Conservation (phyloP, 1,140 invertebrate genomes). For the Ephestia elutella region DNA sequence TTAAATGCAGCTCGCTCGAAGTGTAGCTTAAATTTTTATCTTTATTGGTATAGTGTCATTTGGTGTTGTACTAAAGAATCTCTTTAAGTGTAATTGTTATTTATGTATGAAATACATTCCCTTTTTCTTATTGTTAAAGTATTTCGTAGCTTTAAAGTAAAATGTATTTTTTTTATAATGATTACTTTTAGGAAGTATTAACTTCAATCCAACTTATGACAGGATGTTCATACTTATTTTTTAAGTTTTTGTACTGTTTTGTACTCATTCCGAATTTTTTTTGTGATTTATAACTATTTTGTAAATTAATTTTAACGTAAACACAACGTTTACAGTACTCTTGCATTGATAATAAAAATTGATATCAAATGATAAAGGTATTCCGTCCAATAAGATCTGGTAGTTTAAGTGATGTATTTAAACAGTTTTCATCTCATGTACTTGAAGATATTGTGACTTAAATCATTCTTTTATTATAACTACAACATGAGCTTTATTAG, state of each 20-base stretch:
- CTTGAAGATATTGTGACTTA: not conserved
- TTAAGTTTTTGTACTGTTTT: constrained; percentile 1
- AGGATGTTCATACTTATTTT: not conserved
- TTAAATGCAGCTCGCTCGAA: too few species aligned
- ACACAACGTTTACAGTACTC: not conserved
- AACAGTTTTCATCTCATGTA: not conserved
- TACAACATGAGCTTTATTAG: constrained; percentile 63
- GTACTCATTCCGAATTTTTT: not conserved
- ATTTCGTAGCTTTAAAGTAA: constrained; percentile 33
- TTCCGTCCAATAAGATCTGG: not conserved
- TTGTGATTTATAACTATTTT: not conserved
- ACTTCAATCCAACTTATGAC: not conserved
- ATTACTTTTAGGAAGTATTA: not conserved
- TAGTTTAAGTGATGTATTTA: not conserved
- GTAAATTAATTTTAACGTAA: not conserved
- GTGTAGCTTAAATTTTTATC: too few species aligned
- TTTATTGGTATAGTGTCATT: not conserved
- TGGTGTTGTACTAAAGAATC: constrained; percentile 17
- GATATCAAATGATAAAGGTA: not conserved
- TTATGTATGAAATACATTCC: constrained; percentile 53
- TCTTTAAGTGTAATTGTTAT: constrained; percentile 29
- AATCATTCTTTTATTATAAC: constrained; percentile 1
- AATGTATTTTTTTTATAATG: constrained; percentile 15
- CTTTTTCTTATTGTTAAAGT: constrained; percentile 23
- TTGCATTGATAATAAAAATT: too few species aligned